These are phyloP conservation scores for Drosophila nigromelanica DNA, from an alignment of 1,140 invertebrate species.

Conservation along the genomic window DNA sequence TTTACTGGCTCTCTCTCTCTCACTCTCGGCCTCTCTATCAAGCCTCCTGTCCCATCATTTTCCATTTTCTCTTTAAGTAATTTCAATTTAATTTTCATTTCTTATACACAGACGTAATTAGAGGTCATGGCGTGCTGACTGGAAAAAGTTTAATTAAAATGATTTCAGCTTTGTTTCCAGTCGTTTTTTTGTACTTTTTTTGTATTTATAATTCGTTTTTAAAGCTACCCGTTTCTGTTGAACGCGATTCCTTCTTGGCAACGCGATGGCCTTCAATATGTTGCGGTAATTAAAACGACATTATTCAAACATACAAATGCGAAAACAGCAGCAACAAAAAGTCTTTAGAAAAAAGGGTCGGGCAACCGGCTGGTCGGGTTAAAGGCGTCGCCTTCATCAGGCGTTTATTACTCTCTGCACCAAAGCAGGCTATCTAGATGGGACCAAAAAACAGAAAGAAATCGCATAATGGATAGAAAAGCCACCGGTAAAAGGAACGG, in stretches of 20 bases:
- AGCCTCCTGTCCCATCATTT: neutral
- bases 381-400: slow-evolving; percentile 51
- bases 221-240: slow-evolving; percentile 24
- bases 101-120: slow-evolving; percentile 60
- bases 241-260: slow-evolving; percentile 30
- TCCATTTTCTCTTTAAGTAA: slow-evolving; percentile 48
- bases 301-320: slow-evolving; percentile 71
- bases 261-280: slow-evolving; percentile 45
- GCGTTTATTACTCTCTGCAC: slow-evolving; percentile 63
- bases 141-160: slow-evolving; percentile 67
- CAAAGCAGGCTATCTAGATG: slow-evolving; percentile 63
- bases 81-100: slow-evolving; percentile 64
- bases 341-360: slow-evolving; percentile 52
- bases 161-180: slow-evolving; percentile 43
- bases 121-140: slow-evolving; percentile 38
- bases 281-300: slow-evolving; percentile 81
- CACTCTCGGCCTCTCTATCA: neutral
- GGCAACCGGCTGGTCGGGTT: slow-evolving; percentile 8
- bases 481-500: slow-evolving; percentile 1
- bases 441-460: neutral
- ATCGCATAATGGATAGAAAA: slow-evolving; percentile 11
- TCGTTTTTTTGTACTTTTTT: slow-evolving; percentile 50
- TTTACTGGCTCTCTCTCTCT: slow-evolving; percentile 3
- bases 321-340: slow-evolving; percentile 32
- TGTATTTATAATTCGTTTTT: slow-evolving; percentile 1